Conservation (phyloP, 1,140 invertebrate species). For the Bombus waltoni region DNA sequence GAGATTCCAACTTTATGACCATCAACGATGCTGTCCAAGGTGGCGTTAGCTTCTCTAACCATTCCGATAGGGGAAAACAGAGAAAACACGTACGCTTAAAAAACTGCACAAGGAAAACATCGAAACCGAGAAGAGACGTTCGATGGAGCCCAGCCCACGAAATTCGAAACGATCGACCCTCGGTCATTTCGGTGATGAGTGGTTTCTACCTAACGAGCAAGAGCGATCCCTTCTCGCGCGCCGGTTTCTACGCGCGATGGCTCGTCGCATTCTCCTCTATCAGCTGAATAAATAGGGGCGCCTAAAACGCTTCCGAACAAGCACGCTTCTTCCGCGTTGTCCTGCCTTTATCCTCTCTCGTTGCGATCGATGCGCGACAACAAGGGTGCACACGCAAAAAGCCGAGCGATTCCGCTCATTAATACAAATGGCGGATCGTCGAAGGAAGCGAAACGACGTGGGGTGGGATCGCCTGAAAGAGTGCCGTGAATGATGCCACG, state of each 20-base stretch:
- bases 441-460: slow-evolving; percentile 23
- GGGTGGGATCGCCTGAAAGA: not conserved
- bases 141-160: not conserved
- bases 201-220: slow-evolving; percentile 6
- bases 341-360: slow-evolving; percentile 28
- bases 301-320: slow-evolving; percentile 24
- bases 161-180: slow-evolving; percentile 29
- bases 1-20: no score
- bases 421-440: slow-evolving; percentile 71
- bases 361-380: slow-evolving; percentile 39
- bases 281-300: slow-evolving; percentile 47
- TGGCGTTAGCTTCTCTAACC: no score
- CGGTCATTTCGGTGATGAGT: not conserved
- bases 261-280: slow-evolving; percentile 41
- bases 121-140: not conserved
- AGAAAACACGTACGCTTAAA: no score
- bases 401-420: slow-evolving; percentile 72
- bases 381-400: slow-evolving; percentile 49
- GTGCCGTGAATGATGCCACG: slow-evolving; percentile 20
- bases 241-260: slow-evolving; percentile 16
- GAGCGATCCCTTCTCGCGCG: slow-evolving; percentile 4
- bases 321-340: slow-evolving; percentile 22
- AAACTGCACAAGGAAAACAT: no score
- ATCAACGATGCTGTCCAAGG: no score
- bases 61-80: not conserved